Evolutionary conservation across 2,888 invertebrate genomes (phyloP), one percentile per base, ranked within the genome.

Genomic region (Allygus modestus): DNA sequence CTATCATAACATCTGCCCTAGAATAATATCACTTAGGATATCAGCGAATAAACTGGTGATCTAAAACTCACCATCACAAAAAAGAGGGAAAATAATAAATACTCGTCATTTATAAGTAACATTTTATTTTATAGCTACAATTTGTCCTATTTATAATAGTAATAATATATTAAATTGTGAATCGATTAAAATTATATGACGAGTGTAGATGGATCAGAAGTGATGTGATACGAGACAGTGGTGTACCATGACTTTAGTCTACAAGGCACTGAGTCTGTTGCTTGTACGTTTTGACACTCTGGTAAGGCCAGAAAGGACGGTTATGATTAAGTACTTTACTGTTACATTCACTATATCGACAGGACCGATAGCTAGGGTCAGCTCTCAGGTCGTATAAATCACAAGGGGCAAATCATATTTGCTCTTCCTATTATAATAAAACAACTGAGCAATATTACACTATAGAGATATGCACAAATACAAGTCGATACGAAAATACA

Each of bases 121-220:
- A 79, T 79, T 79, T 79, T 79, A 79, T 79, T 79, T 54, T 58
- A 79, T 79, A 79, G 51, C 79, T 79, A 79, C 79, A 79, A 79
- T 79, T 79, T 79, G 28, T 79, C 79, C 79, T 79, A 79, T 79
- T 79, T 79, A 79, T 79, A 79, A 79, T 79, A 79, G 58, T 79
- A 58, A 73, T 77, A 77, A 58, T 79, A 79, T 79, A 58, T 54
- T 79, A 51, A 77, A 58, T 41, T 79, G 79, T 79, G 79, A 79
- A 37, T 79, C 20, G 79, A 58, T 58, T 51, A 79, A 77, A 26
- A 79, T 77, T 31, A 79, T 58, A 79, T 79, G 75, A 77, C n/a
- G 46, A 31, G 54, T 54, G 20, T 58, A 79, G 2, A 79, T 17
- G 79, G 79, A 79, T 31, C 51, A 58, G 51, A 37, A 17, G 58